Base-by-base conservation (phyloP, 2,888 invertebrate species). In the Listrodromus nycthemerus region DNA sequence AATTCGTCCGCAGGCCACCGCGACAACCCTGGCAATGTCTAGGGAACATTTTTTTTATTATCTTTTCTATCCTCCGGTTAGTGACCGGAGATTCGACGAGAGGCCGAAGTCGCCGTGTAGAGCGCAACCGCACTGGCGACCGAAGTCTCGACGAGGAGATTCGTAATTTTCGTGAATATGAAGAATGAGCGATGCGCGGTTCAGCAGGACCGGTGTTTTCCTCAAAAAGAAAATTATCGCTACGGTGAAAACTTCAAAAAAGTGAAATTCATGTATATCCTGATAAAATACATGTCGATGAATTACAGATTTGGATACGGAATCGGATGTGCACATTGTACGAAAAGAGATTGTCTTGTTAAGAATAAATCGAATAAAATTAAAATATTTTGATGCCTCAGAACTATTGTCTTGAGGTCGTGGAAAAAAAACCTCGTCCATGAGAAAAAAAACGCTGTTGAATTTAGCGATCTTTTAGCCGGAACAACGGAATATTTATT, bases 131-230 rank as follows among this genome's bases (percentile, higher is more conserved):
- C 41, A 45, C 13, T 19, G 0, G 77, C 27, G 45, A n/a, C 13
- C 30, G 48, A 66, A 58, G 69, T 41, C 52, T 66, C 73, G 79
- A 83, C 61, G 69, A 67, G 65, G 24, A 79, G 65, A 78, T 84
- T 81, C 76, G 70, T 65, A 78, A 78, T 83, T 85, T 85, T 67
- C 70, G 74, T 69, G 52, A 69, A 13, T 58, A 27, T 24, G 24
- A 1, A 58, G 10, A 27, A n/a, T n/a, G 76, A 78, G 0, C 63
- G 63, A 77, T 78, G 50, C 45, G 69, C 45, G 37, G 48, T 71
- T 71, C 52, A 73, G 67, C 37, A 45, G 52, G 66, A 70, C 69
- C 33, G 8, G 66, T 37, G 8, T 37, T 55, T 21, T 52, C 30
- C 24, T 48, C 63, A 24, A 41, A 70, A 58, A 27, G 37, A 52